Evolutionary conservation across 1,140 invertebrate genomes (phyloP).

Genomic region (Myzus persicae): DNA sequence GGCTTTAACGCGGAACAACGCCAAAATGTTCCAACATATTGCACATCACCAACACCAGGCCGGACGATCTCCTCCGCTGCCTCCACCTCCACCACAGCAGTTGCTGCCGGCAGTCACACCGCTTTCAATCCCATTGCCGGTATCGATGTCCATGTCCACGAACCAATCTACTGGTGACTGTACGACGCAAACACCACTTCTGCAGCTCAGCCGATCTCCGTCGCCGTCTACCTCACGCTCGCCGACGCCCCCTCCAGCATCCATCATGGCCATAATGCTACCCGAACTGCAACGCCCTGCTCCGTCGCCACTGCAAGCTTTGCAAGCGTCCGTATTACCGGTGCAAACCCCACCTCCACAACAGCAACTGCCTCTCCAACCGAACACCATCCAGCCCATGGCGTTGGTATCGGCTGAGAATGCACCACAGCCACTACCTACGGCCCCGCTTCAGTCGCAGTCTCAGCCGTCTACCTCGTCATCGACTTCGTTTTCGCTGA

Average conservation of each 20-base stretch:
- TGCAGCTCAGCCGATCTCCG: constrained; percentile 67
- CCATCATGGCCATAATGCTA: constrained; percentile 59
- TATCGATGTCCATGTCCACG: background rate
- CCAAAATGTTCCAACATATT: background rate
- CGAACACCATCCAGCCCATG: background rate
- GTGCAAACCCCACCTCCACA: background rate
- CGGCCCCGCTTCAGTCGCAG: too few species aligned
- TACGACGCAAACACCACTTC: constrained; percentile 65
- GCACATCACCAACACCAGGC: background rate
- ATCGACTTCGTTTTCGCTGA: background rate
- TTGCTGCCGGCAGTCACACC: constrained; percentile 61
- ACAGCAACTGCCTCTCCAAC: background rate
- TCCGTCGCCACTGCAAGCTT: constrained; percentile 31
- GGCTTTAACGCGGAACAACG: background rate
- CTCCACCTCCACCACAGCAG: background rate
- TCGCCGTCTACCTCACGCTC: constrained; percentile 60
- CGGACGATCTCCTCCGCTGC: constrained; percentile 64
- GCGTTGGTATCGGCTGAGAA: background rate
- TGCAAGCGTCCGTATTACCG: background rate
- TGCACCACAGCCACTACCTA: background rate
- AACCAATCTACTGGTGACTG: constrained; percentile 58
- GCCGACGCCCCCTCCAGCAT: constrained; percentile 54
- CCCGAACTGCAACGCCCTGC: constrained; percentile 62
- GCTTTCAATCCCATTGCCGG: constrained; percentile 60
- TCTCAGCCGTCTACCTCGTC: background rate